A percentile compares a stretch with the other conserved stretches of the same genome.
Conservation (phyloP, 2,888 invertebrate genomes). For the Dryadula phaetusa region DNA sequence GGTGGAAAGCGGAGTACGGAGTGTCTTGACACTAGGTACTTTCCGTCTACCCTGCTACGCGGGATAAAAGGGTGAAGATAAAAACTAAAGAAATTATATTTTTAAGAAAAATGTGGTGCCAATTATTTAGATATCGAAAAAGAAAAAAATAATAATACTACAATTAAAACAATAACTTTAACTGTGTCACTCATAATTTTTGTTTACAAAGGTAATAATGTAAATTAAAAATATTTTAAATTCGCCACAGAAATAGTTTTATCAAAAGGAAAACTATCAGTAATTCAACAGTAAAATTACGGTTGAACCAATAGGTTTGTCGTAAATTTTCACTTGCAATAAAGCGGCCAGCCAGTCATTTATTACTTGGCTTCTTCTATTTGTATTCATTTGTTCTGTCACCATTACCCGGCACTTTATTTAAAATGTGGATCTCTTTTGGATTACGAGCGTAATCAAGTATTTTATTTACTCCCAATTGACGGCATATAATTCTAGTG, state of each 20-base stretch:
- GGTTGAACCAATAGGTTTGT: slow-evolving; percentile 44
- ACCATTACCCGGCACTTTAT: slow-evolving; percentile 69
- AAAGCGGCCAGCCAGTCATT: slow-evolving; percentile 62
- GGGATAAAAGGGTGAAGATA: no score
- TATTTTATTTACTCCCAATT: slow-evolving; percentile 57
- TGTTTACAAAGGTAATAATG: no score
- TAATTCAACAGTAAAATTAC: not conserved
- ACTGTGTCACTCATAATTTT: no score
- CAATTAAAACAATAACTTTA: no score
- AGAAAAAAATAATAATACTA: no score
- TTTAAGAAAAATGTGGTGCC: no score
- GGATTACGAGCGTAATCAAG: slow-evolving; percentile 65
- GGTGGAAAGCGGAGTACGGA: no score
- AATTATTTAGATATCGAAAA: no score
- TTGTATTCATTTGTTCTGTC: slow-evolving; percentile 72
- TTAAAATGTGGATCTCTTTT: slow-evolving; percentile 54
- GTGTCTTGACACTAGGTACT: no score
- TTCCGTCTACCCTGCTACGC: no score
- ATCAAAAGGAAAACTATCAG: not conserved
- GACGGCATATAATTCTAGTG: not conserved
- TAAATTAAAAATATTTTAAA: not conserved
- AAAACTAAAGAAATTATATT: no score
- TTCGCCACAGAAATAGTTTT: no score
- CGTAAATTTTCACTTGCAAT: slow-evolving; percentile 64
- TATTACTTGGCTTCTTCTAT: slow-evolving; percentile 67